Conservation (phyloP, 2,888 invertebrate species). For the Metellina segmentata region DNA sequence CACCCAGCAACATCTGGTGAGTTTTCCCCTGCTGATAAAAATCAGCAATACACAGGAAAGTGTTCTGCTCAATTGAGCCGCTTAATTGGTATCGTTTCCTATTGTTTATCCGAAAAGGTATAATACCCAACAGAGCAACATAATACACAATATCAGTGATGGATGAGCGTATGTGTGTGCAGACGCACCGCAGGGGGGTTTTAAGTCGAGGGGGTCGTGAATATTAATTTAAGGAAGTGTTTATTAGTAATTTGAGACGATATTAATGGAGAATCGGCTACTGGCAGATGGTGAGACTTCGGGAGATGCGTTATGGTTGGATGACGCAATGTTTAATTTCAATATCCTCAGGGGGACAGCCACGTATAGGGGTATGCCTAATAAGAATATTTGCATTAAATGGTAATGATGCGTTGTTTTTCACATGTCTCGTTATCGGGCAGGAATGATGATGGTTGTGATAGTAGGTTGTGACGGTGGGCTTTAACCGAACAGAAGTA, state of each 20-base stretch:
- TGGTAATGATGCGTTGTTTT: background rate
- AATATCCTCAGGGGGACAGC: background rate
- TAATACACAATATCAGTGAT: conserved; percentile 51
- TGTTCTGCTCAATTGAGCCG: conserved; percentile 71
- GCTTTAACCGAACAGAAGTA: too few species aligned
- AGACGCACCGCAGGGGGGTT: conserved; percentile 17
- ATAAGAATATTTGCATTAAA: background rate
- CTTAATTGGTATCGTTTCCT: conserved; percentile 66
- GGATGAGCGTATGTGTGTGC: background rate
- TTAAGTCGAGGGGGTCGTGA: conserved; percentile 12
- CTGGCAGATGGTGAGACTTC: conserved; percentile 41
- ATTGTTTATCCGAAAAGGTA: conserved; percentile 48
- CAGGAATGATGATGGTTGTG: background rate
- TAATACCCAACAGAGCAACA: conserved; percentile 34
- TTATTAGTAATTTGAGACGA: conserved; percentile 74
- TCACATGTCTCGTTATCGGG: background rate
- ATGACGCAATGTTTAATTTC: background rate
- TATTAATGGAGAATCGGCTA: conserved; percentile 44
- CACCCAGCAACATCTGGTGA: conserved; percentile 51
- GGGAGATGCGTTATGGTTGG: background rate
- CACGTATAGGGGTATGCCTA: background rate
- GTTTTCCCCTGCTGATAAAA: conserved; percentile 60
- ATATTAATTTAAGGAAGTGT: conserved; percentile 74
- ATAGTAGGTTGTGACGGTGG: background rate
- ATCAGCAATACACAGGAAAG: conserved; percentile 67